phyloP scores from a whole-genome alignment of 2,797 vertebrate species.

The Columba guinea region DNA sequence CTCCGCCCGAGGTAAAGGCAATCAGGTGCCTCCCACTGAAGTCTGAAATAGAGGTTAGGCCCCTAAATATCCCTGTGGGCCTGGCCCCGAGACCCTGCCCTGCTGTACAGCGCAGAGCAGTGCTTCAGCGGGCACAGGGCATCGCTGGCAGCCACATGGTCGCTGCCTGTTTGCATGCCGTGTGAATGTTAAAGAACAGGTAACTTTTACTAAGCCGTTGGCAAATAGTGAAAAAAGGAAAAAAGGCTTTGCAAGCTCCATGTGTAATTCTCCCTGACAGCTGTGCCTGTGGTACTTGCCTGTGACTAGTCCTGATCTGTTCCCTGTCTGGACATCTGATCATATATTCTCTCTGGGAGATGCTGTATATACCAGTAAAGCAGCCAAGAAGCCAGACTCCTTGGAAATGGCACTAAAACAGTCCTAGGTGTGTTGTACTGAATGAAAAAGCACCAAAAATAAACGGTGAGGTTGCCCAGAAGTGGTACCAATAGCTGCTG shows the following conservation, averaged over 20 bases:
- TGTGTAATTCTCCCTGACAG: not conserved
- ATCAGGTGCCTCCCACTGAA: slow-evolving; percentile 53
- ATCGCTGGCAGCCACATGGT: not conserved
- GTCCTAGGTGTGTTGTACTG: not conserved
- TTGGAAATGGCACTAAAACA: not conserved
- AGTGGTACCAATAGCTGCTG: not conserved
- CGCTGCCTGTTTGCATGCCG: not conserved
- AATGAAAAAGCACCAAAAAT: not conserved
- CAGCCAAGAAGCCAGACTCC: not conserved
- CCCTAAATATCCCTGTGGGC: slow-evolving; percentile 61
- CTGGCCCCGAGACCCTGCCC: slow-evolving; percentile 16
- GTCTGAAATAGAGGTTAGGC: slow-evolving; percentile 65
- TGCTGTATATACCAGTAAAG: not conserved
- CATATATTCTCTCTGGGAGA: not conserved
- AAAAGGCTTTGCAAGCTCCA: not conserved
- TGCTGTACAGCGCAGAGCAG: not conserved
- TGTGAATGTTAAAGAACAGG: not conserved
- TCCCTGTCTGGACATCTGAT: not conserved
- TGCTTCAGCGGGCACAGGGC: not conserved
- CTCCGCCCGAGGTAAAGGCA: slow-evolving; percentile 34
- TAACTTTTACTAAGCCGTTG: not conserved
- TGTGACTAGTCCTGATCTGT: not conserved
- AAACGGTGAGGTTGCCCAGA: fast-evolving
- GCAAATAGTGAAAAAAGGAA: not conserved
- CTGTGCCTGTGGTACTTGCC: fast-evolving